Evolutionary conservation across 2,888 invertebrate species (phyloP), one percentile per base, ranked within the genome.

Genomic region (Cybosia mesomella): DNA sequence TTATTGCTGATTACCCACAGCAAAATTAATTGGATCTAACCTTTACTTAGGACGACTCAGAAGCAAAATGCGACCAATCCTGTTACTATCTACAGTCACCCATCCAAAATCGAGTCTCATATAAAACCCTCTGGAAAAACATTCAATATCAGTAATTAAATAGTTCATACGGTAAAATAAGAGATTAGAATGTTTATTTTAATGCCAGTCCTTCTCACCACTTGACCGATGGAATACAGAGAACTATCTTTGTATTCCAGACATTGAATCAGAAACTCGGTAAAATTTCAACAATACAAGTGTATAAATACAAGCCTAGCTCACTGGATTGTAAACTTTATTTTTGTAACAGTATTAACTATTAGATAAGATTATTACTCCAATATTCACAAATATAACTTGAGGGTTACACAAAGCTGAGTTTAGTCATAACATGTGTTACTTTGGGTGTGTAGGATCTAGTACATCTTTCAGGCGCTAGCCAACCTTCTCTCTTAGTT

Each of bases 381-480:
- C 49, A 49, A 49, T 49, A 49, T 49, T 49, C 49, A 49, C 49
- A 49, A 49, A 49, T 49, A 49, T 49, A n/a, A 49, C 49, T 49
- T 8, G 1, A 49, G 9, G 49, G n/a, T 9, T 1, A 49, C 43
- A 43, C 8, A 49, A 49, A 49, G 49, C 49, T 1, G n/a, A 49
- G 9, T n/a, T n/a, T 49, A 49, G 5, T 49, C 8, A 8, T n/a
- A 49, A 43, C 43, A 43, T 39, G 1, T 15, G 15, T 15, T 39
- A 39, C 39, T 15, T 39, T 15, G n/a, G n/a, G n/a, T n/a, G n/a
- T n/a, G n/a, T n/a, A n/a, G n/a, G n/a, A n/a, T n/a, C n/a, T n/a
- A n/a, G n/a, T n/a, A n/a, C n/a, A n/a, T n/a, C n/a, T n/a, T n/a
- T n/a, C n/a, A n/a, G n/a, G n/a, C n/a, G n/a, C n/a, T n/a, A n/a